Conservation (phyloP, 2,113 vertebrate genomes). For the Sinocyclocheilus anophthalmus region DNA sequence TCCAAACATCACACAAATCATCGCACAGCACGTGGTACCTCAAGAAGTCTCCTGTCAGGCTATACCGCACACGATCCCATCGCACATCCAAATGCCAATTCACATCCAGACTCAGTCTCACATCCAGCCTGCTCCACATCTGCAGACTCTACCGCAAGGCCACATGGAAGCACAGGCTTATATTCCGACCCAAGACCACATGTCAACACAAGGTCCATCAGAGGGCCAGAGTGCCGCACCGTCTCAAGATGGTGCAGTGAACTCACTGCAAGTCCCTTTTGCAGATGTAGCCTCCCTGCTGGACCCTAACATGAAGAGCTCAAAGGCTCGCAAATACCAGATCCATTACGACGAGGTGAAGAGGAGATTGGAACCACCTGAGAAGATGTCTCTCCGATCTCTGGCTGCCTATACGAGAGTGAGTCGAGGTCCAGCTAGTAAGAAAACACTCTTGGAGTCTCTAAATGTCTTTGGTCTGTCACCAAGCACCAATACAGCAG, state of each 20-base stretch:
- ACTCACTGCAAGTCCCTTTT: slow-evolving; percentile 69
- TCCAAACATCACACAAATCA: slow-evolving; percentile 53
- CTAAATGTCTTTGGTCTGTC: slow-evolving; percentile 76
- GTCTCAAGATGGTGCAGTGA: slow-evolving; percentile 26
- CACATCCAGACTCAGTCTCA: slow-evolving; percentile 62
- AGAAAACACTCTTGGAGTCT: slow-evolving; percentile 76
- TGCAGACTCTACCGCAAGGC: slow-evolving; percentile 50
- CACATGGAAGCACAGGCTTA: slow-evolving; percentile 30
- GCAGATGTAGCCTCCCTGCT: slow-evolving; percentile 79
- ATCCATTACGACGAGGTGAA: slow-evolving; percentile 80
- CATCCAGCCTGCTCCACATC: slow-evolving; percentile 61
- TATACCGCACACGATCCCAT: slow-evolving; percentile 48
- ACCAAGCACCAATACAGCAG: slow-evolving; percentile 79
- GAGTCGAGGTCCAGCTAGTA: slow-evolving; percentile 79
- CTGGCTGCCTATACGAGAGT: slow-evolving; percentile 80
- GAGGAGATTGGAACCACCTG: slow-evolving; percentile 75
- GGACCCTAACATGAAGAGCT: slow-evolving; percentile 82
- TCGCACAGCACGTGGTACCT: slow-evolving; percentile 52
- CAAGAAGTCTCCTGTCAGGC: slow-evolving; percentile 55
- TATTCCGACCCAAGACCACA: slow-evolving; percentile 30
- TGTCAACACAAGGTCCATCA: slow-evolving; percentile 48
- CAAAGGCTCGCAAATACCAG: slow-evolving; percentile 78
- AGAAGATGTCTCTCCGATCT: slow-evolving; percentile 81
- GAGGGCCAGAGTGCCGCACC: slow-evolving; percentile 30
- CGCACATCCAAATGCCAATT: slow-evolving; percentile 64